Base-by-base conservation (phyloP, 2,888 invertebrate genomes). In the Fissipunctia ypsillon region DNA sequence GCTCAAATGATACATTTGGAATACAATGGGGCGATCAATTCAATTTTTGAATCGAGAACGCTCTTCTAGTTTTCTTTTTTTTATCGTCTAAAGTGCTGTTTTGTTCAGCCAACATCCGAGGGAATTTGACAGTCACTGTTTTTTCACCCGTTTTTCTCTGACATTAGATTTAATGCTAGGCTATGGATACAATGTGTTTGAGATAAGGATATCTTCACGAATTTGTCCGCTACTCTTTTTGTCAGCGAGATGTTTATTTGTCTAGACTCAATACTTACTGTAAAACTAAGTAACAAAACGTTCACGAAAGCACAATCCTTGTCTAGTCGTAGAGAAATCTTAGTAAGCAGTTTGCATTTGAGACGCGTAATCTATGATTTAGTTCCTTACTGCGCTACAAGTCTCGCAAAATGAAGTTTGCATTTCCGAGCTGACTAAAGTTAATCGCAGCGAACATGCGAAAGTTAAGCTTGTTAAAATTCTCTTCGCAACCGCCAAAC, bases 21-120 rank as follows among this genome's bases (percentile, higher is more conserved):
- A 96, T 95, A 96, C 96, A 96, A 96, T 96, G 95, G 96, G 93
- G 93, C 96, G 96, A 96, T 96, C 96, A 96, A 96, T 96, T 96
- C 96, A 95, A 96, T 96, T 96, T 96, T 95, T 95, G 96, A 96
- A 96, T 96, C 95, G 96, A 96, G 95, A 95, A 95, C 95, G 95
- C 95, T 96, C 95, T 94, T 94, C 95, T 95, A 94, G 94, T 94
- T 94, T 92, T 93, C 91, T 94, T 94, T 93, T 90, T 94, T 93
- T 93, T 94, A 93, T 93, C 92, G 90, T 93, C 95, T 95, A 96
- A 95, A 96, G 96, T 96, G 96, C 95, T 96, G 96, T 96, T 96
- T 96, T 96, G 96, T 96, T 95, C 95, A 93, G 93, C 92, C 94
- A 95, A 92, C 94, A 94, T 95, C 94, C 93, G 93, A 94, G 92